Evolutionary conservation across 2,797 vertebrate genomes (phyloP).

Genomic region (Zalophus californianus): DNA sequence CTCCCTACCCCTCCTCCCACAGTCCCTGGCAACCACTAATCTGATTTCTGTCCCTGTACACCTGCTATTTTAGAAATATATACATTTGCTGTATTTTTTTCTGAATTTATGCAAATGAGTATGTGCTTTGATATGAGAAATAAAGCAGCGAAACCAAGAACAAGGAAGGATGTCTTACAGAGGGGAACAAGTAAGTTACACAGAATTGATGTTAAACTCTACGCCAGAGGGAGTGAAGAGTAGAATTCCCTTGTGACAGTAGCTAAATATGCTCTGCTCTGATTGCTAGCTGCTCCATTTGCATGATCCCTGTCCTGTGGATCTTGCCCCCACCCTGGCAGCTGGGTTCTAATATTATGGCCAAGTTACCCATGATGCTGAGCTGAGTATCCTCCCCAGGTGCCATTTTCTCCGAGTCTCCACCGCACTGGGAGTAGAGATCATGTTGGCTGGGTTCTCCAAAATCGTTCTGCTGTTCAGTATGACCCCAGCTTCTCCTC

Average conservation of each 20-base stretch:
- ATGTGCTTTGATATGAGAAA: neutral
- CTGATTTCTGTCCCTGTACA: neutral
- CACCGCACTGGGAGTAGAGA: rapidly evolving
- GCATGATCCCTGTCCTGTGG: rapidly evolving
- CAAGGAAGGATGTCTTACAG: neutral
- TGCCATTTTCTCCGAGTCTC: neutral
- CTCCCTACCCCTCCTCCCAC: neutral
- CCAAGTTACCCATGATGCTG: rapidly evolving
- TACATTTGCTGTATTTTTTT: neutral
- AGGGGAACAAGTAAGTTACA: too few relatives aligned
- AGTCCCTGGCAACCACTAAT: neutral
- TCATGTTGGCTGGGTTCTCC: neutral
- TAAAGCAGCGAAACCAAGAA: neutral
- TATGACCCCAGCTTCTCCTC: rapidly evolving
- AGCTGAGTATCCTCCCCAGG: neutral
- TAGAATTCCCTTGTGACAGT: neutral
- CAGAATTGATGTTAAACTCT: neutral
- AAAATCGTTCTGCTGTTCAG: neutral
- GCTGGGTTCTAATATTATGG: neutral
- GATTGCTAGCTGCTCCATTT: too few relatives aligned
- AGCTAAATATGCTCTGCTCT: neutral
- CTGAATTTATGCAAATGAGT: neutral
- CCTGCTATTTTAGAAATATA: neutral
- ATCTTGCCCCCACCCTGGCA: rapidly evolving
- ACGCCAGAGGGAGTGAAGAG: rapidly evolving